Conservation (phyloP, 2,888 invertebrate species). For the Torymus aiolomorphi region DNA sequence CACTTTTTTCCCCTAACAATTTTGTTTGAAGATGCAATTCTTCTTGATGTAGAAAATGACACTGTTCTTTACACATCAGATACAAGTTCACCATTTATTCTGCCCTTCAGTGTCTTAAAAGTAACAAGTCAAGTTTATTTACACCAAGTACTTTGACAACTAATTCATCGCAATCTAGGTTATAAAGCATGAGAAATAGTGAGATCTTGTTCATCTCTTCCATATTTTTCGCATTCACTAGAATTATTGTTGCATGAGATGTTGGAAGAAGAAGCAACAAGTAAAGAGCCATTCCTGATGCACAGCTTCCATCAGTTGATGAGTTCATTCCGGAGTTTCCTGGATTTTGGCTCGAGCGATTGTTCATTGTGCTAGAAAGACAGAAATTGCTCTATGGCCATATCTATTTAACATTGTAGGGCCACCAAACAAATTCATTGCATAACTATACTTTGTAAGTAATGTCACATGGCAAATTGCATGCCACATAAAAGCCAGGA, state of each 20-base stretch:
- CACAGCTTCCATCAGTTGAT: slow-evolving; percentile 95
- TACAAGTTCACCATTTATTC: slow-evolving; percentile 86
- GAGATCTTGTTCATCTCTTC: no score
- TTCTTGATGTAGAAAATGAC: slow-evolving; percentile 96
- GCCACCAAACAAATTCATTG: no score
- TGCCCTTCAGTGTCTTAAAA: slow-evolving; percentile 92
- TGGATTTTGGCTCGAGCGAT: slow-evolving; percentile 86
- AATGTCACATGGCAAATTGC: no score
- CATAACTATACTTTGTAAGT: no score
- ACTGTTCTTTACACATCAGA: slow-evolving; percentile 91
- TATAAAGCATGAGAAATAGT: slow-evolving; percentile 99
- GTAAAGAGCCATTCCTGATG: slow-evolving; percentile 99
- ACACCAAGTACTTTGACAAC: slow-evolving; percentile 96
- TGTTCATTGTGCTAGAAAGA: slow-evolving; percentile 98
- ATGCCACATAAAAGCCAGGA: no score
- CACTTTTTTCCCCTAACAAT: slow-evolving; percentile 98
- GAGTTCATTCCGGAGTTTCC: slow-evolving; percentile 99
- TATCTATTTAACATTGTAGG: no score
- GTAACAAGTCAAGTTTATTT: slow-evolving; percentile 97
- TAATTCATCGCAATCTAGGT: slow-evolving; percentile 96
- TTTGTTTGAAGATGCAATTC: slow-evolving; percentile 96
- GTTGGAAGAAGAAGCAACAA: slow-evolving; percentile 98
- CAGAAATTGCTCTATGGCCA: slow-evolving; percentile 99
- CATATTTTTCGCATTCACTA: slow-evolving; percentile 97
- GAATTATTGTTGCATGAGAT: slow-evolving; percentile 97